Conservation (phyloP, 2,113 vertebrate species). For the Grammomys dolichurus region DNA sequence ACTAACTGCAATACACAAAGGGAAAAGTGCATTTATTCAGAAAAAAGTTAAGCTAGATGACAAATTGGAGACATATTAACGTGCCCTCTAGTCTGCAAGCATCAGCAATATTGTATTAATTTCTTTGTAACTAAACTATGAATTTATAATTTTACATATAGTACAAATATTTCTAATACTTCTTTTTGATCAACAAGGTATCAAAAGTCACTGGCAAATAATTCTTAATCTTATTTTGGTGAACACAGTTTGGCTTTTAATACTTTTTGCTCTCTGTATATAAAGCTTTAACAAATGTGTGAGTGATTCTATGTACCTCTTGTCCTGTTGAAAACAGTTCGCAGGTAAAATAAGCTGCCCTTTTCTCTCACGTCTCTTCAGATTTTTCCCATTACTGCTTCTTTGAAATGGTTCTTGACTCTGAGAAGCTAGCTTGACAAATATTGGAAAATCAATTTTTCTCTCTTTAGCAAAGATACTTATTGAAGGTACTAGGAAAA, state of each 20-base stretch:
- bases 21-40: background rate
- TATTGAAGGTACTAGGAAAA: constrained; percentile 54
- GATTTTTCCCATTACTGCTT: constrained; percentile 22
- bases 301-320: background rate
- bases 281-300: background rate
- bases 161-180: background rate
- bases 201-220: background rate
- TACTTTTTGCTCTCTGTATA: background rate
- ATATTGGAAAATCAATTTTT: constrained; percentile 66
- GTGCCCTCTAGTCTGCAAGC: background rate
- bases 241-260: background rate
- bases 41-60: background rate
- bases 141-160: background rate
- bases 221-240: background rate
- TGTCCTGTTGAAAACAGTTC: background rate
- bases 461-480: constrained; percentile 35
- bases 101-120: background rate
- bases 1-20: background rate
- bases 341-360: background rate
- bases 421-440: constrained; percentile 49
- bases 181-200: background rate
- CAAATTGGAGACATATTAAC: background rate
- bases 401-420: constrained; percentile 36
- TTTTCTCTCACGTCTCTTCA: background rate
- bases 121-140: background rate